Conservation (phyloP, 2,888 invertebrate species). For the Harmothoe impar region DNA sequence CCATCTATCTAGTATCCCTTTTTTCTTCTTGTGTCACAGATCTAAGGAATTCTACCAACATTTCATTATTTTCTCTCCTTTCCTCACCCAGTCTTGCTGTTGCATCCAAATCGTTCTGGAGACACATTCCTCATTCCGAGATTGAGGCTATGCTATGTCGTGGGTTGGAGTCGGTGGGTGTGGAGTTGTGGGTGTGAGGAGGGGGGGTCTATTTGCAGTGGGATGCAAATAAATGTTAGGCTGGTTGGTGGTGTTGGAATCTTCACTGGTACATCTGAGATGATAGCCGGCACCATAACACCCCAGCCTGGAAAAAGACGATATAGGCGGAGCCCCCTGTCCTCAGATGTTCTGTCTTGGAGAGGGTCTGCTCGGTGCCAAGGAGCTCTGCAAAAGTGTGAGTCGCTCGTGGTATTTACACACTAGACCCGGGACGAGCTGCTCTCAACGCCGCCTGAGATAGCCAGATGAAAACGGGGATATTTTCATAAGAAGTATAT, state of each 20-base stretch:
- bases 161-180: background rate
- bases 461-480: conserved; percentile 49
- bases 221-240: conserved; percentile 44
- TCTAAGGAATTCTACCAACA: background rate
- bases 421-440: background rate
- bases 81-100: background rate
- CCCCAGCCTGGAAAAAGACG: background rate
- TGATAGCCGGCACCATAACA: conserved; percentile 38
- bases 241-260: conserved; percentile 5
- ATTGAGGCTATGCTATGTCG: background rate
- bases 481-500: conserved; percentile 58
- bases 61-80: conserved; percentile 2
- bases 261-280: conserved; percentile 44
- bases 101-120: conserved; percentile 22
- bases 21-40: background rate
- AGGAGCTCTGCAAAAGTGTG: conserved; percentile 33
- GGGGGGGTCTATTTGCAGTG: background rate
- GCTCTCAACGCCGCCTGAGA: background rate
- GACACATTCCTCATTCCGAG: background rate
- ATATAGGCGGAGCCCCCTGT: background rate
- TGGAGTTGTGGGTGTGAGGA: background rate
- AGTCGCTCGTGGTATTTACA: conserved; percentile 13
- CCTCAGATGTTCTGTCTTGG: conserved; percentile 44
- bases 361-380: background rate
- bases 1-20: background rate